phyloP scores from a whole-genome alignment of 2,888 invertebrate species.

The Dione juno region DNA sequence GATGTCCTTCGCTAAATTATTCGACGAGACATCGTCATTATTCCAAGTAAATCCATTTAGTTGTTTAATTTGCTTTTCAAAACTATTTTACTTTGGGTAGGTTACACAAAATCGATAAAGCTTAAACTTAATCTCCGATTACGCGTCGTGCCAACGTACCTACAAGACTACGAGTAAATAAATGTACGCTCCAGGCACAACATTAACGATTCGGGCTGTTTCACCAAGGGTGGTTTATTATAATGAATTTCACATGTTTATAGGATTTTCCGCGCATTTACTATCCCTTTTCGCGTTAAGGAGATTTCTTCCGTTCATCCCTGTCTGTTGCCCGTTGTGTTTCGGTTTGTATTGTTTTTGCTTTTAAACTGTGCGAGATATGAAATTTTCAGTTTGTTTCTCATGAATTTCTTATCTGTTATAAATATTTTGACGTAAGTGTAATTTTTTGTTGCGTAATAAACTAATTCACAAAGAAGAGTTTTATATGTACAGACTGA shows the following conservation, averaged over 20 bases:
- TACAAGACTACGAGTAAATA: slow-evolving; percentile 33
- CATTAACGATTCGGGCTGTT: slow-evolving; percentile 42
- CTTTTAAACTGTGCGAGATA: neutral
- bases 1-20: slow-evolving; percentile 14
- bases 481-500: too few relatives aligned
- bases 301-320: slow-evolving; percentile 21
- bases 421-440: too few relatives aligned
- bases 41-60: slow-evolving; percentile 20
- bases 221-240: slow-evolving; percentile 40
- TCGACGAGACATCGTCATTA: slow-evolving; percentile 15
- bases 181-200: slow-evolving; percentile 35
- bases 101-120: slow-evolving; percentile 33
- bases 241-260: slow-evolving; percentile 46
- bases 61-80: slow-evolving; percentile 21
- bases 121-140: slow-evolving; percentile 32
- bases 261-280: slow-evolving; percentile 40
- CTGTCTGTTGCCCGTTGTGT: neutral
- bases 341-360: slow-evolving; percentile 4
- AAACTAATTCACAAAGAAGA: too few relatives aligned
- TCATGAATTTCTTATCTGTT: neutral
- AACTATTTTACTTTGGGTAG: slow-evolving; percentile 27
- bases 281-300: slow-evolving; percentile 25
- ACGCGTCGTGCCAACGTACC: slow-evolving; percentile 17
- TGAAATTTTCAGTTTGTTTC: neutral
- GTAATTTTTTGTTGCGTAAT: too few relatives aligned